Evolutionary conservation across 2,113 vertebrate genomes (phyloP).

Genomic region (Cinclus mexicanus): DNA sequence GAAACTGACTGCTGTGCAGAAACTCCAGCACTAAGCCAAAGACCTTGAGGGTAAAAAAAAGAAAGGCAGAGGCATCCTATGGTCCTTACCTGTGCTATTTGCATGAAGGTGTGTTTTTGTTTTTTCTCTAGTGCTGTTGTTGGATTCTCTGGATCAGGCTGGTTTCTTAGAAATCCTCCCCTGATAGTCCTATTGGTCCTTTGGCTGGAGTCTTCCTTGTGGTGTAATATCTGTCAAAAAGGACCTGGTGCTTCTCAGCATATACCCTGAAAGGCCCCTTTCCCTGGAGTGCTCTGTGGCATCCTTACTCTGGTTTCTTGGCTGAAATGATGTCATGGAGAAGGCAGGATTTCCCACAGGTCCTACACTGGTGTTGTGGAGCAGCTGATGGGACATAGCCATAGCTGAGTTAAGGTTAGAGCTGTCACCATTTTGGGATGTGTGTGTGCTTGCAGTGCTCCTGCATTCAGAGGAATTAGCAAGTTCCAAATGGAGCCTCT

Average conservation of each 20-base stretch:
- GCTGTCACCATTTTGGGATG: not conserved
- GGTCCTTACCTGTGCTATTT: not conserved
- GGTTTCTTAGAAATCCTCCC: not conserved
- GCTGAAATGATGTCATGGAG: not conserved
- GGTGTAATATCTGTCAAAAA: not conserved
- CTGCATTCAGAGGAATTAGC: not conserved
- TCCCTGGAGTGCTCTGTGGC: not conserved
- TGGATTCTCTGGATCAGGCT: not conserved
- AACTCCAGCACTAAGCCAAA: not conserved
- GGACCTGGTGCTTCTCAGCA: not conserved
- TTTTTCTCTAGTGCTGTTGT: not conserved
- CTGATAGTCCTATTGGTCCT: not conserved
- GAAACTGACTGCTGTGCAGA: not conserved
- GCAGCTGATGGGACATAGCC: not conserved
- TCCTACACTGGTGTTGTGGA: not conserved
- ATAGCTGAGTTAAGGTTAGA: not conserved
- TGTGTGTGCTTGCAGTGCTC: not conserved
- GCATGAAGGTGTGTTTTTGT: not conserved
- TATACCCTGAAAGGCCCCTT: accelerated
- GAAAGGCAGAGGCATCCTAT: not conserved
- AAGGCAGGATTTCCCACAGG: not conserved
- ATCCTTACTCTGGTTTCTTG: not conserved
- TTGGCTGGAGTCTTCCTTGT: not conserved
- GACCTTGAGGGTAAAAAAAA: not conserved
- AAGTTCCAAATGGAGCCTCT: not conserved